Evolutionary conservation across 2,113 vertebrate species (phyloP).

Genomic region (Echinops telfairi): DNA sequence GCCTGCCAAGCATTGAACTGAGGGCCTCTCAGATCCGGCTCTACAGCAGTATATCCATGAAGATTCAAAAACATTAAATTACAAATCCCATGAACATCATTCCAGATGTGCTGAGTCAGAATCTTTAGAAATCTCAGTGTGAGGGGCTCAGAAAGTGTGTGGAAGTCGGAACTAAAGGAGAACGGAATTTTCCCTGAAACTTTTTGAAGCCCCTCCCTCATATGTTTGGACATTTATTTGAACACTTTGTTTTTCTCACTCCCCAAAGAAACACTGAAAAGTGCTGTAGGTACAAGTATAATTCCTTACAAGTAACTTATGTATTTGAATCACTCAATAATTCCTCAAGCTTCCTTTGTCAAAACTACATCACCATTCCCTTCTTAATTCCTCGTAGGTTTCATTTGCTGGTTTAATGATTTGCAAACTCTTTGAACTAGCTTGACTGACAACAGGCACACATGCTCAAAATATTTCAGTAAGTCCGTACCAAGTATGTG

Average conservation of each 20-base stretch:
- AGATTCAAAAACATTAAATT: not conserved
- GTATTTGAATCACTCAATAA: not conserved
- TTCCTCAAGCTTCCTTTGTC: conserved; percentile 43
- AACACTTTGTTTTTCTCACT: not conserved
- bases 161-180: too few species aligned
- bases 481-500: not conserved
- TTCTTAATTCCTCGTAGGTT: not conserved
- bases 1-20: conserved; percentile 25
- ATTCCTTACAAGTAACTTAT: not conserved
- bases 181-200: too few species aligned
- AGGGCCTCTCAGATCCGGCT: conserved; percentile 41
- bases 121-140: conserved; percentile 3
- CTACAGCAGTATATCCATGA: not conserved
- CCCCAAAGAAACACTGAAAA: not conserved
- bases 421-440: conserved; percentile 20
- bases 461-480: not conserved
- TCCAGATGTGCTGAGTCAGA: not conserved
- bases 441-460: conserved; percentile 7
- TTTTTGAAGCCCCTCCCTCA: too few species aligned
- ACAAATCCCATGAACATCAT: not conserved
- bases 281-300: not conserved
- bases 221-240: not conserved
- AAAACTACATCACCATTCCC: not conserved
- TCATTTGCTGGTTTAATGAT: conserved; percentile 27
- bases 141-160: too few species aligned